Base-by-base conservation (phyloP, 2,797 vertebrate species). In the Chanos chanos region DNA sequence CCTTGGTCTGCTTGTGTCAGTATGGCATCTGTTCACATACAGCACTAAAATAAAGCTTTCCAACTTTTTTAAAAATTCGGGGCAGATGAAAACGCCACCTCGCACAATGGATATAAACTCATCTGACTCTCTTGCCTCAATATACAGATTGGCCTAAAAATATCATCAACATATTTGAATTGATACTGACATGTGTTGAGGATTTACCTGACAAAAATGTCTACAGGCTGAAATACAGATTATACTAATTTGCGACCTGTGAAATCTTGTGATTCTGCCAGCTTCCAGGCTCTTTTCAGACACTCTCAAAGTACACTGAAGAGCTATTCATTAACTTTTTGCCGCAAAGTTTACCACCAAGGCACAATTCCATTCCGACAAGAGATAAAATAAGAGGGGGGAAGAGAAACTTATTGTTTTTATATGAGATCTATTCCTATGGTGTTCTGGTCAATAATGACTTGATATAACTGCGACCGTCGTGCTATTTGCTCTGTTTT, bases 281-380 rank as follows among this genome's bases (percentile, higher is more conserved):
- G 21, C 56, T 27, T 40, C 58, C 8, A 45, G 16, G 53, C 61
- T 55, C 62, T 44, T 56, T 69, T 68, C 54, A 55, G 47, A 72
- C 73, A 77, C 73, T 39, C 68, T 82, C 78, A 77, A 61, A 90
- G 91, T 75, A 90, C 91, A 77, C 89, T 89, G 34, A 92, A 78
- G 76, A 77, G 85, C 0, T 92, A 92, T 64, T 94, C 87, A 70
- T 92, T 93, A 83, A 94, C 89, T 86, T 89, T 94, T 77, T 96
- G 93, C 83, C 93, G 83, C 79, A 93, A 89, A 73, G 94, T 96
- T 96, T 89, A 77, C 75, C 61, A 73, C 74, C 51, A 71, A 78
- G 64, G 68, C 73, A 51, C 10, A 31, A 48, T 64, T 63, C 54
- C 68, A 58, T 71, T 59, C 72, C 43, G 69, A 54, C 33, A 54